These are phyloP conservation scores for Ptychadena robeensis DNA, from an alignment of 2,797 vertebrate genomes.

Conservation along the genomic window DNA sequence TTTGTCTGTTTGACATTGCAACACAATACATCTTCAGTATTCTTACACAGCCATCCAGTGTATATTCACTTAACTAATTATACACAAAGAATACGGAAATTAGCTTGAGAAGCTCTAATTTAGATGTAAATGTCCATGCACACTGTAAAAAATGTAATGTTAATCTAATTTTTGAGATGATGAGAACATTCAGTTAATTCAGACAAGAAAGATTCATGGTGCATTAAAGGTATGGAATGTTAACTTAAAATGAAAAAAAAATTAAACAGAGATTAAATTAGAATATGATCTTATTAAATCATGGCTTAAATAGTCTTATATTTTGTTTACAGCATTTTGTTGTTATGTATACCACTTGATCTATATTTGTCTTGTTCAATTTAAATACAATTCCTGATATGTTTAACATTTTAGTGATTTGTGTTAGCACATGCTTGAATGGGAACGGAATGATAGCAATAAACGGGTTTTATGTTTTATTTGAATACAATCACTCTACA, in stretches of 20 bases:
- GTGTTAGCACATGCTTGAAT: neutral
- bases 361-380: neutral
- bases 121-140: conserved; percentile 36
- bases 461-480: no score
- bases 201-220: neutral
- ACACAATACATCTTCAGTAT: conserved; percentile 44
- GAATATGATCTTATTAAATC: no score
- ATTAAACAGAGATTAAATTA: no score
- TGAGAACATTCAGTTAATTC: neutral
- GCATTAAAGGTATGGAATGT: neutral
- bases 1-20: conserved; percentile 31
- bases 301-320: neutral
- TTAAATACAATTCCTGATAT: neutral
- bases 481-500: no score
- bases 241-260: neutral
- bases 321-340: neutral
- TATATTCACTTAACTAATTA: conserved; percentile 54
- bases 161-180: conserved; percentile 32
- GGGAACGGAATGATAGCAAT: neutral
- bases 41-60: conserved; percentile 27
- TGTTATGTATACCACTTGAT: neutral
- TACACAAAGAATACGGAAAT: conserved; percentile 44
- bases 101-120: conserved; percentile 35
- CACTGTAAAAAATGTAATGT: conserved; percentile 21
- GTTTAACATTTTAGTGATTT: neutral